A percentile compares a stretch with the other conserved stretches of the same genome.
phyloP scores from a whole-genome alignment of 2,888 invertebrate species.

The Tetanocera ferruginea region DNA sequence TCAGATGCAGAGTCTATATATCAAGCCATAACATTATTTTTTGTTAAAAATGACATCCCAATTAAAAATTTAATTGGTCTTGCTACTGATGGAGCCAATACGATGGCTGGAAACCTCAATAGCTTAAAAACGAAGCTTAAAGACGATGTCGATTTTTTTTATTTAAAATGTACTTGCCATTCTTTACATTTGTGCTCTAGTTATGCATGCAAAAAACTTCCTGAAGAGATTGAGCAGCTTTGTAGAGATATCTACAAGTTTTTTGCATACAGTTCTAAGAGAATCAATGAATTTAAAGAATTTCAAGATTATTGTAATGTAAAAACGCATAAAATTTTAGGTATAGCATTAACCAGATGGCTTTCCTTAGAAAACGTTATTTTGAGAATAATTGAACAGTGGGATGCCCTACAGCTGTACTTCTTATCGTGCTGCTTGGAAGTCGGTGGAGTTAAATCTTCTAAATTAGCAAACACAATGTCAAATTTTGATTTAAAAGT shows the following conservation, averaged over 20 bases:
- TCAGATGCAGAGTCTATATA: too few species aligned
- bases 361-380: background rate
- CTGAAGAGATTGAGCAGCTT: background rate
- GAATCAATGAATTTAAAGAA: background rate
- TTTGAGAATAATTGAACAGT: background rate
- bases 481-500: too few species aligned
- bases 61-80: background rate
- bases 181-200: background rate
- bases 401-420: background rate
- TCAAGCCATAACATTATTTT: too few species aligned
- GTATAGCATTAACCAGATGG: background rate
- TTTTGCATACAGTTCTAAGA: background rate
- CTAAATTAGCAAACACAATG: too few species aligned
- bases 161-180: background rate
- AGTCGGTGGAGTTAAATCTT: too few species aligned
- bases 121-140: background rate
- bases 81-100: background rate
- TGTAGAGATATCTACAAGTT: background rate
- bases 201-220: background rate
- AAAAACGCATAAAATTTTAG: background rate
- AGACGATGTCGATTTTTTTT: background rate
- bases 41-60: background rate
- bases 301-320: background rate
- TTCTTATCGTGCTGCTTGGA: too few species aligned
- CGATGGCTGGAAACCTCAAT: background rate